These are phyloP conservation scores for Ryuthela nishihirai DNA, from an alignment of 2,888 invertebrate species.

Conservation along the genomic window DNA sequence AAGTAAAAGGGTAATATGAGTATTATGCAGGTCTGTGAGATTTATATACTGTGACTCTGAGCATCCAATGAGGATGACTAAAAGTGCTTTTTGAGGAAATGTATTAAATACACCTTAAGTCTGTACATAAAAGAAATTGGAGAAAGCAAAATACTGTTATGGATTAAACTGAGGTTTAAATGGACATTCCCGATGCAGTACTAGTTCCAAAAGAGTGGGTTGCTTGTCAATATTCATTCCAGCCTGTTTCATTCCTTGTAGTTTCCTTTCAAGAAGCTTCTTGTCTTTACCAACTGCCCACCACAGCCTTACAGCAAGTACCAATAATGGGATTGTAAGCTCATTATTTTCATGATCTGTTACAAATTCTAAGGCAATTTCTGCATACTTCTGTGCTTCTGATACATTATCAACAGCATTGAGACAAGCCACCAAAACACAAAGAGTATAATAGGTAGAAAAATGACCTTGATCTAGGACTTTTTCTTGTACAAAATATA, in stretches of 20 bases:
- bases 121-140: too few relatives aligned
- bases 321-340: conserved; percentile 47
- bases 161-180: too few relatives aligned
- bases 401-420: conserved; percentile 45
- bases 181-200: conserved; percentile 41
- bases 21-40: too few relatives aligned
- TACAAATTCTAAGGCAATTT: conserved; percentile 45
- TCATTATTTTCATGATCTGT: conserved; percentile 42
- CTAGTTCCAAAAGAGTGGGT: conserved; percentile 43
- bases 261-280: conserved; percentile 45
- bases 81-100: too few relatives aligned
- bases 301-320: conserved; percentile 47
- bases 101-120: too few relatives aligned
- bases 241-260: conserved; percentile 42
- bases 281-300: conserved; percentile 50
- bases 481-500: conserved; percentile 48
- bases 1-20: too few relatives aligned
- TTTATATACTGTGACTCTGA: too few relatives aligned
- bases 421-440: conserved; percentile 47
- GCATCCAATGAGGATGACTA: too few relatives aligned
- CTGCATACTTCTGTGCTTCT: conserved; percentile 47
- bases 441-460: conserved; percentile 46
- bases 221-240: conserved; percentile 40
- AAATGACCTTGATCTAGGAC: conserved; percentile 46
- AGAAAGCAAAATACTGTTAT: too few relatives aligned